Conservation (phyloP, 2,113 vertebrate species). For the Alces alces region DNA sequence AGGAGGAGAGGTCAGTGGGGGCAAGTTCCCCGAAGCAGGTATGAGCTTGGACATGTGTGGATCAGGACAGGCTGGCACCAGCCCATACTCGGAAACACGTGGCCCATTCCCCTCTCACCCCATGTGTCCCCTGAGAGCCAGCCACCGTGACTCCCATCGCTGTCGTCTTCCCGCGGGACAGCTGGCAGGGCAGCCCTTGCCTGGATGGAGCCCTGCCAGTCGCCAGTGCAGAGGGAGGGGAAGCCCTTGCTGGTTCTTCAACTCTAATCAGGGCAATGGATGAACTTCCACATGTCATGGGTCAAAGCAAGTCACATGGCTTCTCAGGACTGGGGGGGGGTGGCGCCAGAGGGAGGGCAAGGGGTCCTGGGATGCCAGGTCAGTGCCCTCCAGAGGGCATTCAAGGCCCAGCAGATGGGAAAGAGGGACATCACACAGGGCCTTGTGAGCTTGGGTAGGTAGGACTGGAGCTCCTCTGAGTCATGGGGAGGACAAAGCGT, state of each 20-base stretch:
- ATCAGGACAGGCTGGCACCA: background rate
- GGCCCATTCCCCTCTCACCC: too few relatives aligned
- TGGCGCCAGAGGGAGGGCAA: background rate
- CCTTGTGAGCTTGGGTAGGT: background rate
- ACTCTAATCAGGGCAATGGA: rapidly evolving
- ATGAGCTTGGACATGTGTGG: rapidly evolving
- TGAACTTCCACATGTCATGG: background rate
- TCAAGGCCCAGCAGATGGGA: background rate
- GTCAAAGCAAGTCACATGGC: background rate
- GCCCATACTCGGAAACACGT: background rate
- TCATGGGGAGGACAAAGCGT: background rate
- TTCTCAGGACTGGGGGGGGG: background rate
- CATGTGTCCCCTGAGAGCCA: rapidly evolving
- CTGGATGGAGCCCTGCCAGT: background rate
- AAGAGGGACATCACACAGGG: background rate
- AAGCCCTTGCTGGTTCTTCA: background rate
- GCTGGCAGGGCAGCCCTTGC: background rate
- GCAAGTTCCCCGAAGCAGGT: too few relatives aligned
- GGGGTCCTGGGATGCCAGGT: background rate
- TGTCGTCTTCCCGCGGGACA: rapidly evolving
- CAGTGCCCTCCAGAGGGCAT: background rate
- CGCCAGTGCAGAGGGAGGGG: rapidly evolving
- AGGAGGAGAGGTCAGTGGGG: too few relatives aligned
- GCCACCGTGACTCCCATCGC: rapidly evolving
- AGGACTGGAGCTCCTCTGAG: background rate